Evolutionary conservation across 2,888 invertebrate species (phyloP).

Genomic region (Polylopha cassiicola): DNA sequence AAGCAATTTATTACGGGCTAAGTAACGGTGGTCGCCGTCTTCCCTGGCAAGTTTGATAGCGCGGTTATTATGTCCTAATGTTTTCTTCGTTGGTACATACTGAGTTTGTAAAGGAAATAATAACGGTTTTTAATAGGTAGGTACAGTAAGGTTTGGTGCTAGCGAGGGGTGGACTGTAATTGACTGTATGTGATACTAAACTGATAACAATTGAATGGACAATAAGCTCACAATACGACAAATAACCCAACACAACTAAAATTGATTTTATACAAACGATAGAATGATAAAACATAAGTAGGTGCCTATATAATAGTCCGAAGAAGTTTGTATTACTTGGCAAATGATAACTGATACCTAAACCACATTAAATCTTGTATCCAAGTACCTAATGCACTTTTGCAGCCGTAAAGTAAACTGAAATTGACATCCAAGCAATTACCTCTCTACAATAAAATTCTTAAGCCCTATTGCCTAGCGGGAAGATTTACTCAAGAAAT

Average conservation of each 20-base stretch:
- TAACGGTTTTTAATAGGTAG: slow-evolving; percentile 1
- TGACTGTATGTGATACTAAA: no score
- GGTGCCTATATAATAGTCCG: no score
- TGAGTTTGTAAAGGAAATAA: slow-evolving; percentile 1
- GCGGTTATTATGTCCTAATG: slow-evolving; percentile 17
- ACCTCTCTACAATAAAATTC: slow-evolving; percentile 69
- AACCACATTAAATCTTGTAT: no score
- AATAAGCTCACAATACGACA: no score
- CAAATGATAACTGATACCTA: no score
- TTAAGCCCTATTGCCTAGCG: slow-evolving; percentile 64
- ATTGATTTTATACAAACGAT: no score
- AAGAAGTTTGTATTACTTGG: no score
- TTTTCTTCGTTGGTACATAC: slow-evolving; percentile 1
- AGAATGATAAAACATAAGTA: no score
- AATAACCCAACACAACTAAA: no score
- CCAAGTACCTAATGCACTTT: slow-evolving; percentile 1
- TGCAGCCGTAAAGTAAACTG: slow-evolving; percentile 23
- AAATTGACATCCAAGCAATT: slow-evolving; percentile 36
- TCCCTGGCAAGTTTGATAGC: slow-evolving; percentile 19
- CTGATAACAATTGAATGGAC: no score
- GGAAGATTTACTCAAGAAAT: slow-evolving; percentile 70
- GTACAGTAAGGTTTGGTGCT: neutral
- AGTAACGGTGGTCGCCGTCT: slow-evolving; percentile 28
- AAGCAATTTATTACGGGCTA: slow-evolving; percentile 56
- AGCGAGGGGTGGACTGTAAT: no score